Evolutionary conservation across 2,113 vertebrate species (phyloP).

Genomic region (Eubucco bourcierii): DNA sequence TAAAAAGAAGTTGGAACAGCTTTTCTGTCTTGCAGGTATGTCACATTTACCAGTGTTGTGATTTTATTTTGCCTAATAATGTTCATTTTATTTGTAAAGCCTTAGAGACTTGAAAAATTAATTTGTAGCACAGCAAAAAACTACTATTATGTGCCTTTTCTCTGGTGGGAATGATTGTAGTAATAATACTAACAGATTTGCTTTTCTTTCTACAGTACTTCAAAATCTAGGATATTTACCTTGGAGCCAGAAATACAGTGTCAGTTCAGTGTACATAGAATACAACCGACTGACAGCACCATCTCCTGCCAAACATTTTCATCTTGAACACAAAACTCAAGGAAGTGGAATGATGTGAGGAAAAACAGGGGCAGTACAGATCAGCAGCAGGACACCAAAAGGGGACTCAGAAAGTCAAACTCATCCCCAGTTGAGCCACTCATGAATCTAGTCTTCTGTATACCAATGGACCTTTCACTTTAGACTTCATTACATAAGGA

Average conservation of each 20-base stretch:
- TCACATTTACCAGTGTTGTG: background rate
- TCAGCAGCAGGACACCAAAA: rapidly evolving
- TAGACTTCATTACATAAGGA: background rate
- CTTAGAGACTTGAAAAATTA: background rate
- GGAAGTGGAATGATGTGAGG: background rate
- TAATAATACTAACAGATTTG: background rate
- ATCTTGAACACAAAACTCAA: background rate
- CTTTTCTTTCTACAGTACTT: background rate
- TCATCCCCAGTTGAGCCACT: background rate
- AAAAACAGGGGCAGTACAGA: background rate
- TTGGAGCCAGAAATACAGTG: background rate
- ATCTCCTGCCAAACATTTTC: background rate
- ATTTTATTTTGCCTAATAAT: background rate
- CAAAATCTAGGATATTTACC: background rate
- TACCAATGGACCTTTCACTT: background rate
- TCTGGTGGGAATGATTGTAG: background rate
- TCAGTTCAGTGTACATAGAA: background rate
- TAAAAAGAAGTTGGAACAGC: background rate
- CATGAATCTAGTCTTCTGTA: background rate
- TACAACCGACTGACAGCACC: rapidly evolving
- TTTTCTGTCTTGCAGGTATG: background rate
- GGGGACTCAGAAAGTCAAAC: background rate
- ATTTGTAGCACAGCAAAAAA: background rate
- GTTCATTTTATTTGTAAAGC: background rate
- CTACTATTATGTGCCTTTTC: background rate